Percentiles rank a stretch among this genome's conserved stretches.
Evolutionary conservation across 2,113 vertebrate genomes (phyloP).

Genomic region (Nannobrachium achirus): DNA sequence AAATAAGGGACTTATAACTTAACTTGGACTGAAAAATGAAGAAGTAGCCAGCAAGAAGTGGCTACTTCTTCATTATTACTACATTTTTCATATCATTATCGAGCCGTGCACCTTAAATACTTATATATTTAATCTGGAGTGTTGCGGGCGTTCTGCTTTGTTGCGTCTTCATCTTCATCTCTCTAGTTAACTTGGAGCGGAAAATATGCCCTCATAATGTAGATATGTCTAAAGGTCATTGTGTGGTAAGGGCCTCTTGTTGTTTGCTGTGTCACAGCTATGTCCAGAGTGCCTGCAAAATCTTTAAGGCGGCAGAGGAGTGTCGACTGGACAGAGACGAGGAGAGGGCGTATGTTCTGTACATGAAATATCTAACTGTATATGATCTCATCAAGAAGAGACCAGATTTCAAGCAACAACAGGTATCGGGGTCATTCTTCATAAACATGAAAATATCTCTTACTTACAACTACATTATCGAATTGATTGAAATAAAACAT

Average conservation of each 20-base stretch:
- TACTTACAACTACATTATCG: too few species aligned
- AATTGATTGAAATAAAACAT: too few species aligned
- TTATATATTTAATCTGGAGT: too few species aligned
- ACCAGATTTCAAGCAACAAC: slow-evolving; percentile 93
- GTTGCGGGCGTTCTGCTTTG: too few species aligned
- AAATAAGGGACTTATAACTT: too few species aligned
- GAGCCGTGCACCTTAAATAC: too few species aligned
- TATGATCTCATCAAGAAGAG: slow-evolving; percentile 94
- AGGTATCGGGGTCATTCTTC: slow-evolving; percentile 77
- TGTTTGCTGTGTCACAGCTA: slow-evolving; percentile 81
- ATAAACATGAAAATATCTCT: background rate
- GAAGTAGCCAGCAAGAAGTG: too few species aligned
- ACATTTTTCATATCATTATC: too few species aligned
- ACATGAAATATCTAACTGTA: slow-evolving; percentile 96
- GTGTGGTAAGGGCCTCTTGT: background rate
- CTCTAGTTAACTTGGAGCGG: background rate
- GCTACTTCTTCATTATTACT: too few species aligned
- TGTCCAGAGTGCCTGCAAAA: slow-evolving; percentile 93
- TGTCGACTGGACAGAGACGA: slow-evolving; percentile 93
- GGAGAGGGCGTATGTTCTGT: slow-evolving; percentile 95
- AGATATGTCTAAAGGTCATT: too few species aligned
- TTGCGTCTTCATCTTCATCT: too few species aligned
- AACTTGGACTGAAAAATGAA: too few species aligned
- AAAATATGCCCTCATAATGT: background rate
- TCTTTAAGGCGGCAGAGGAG: slow-evolving; percentile 96